Conservation (phyloP, 2,888 invertebrate genomes). For the Psylliodes chrysocephalus region DNA sequence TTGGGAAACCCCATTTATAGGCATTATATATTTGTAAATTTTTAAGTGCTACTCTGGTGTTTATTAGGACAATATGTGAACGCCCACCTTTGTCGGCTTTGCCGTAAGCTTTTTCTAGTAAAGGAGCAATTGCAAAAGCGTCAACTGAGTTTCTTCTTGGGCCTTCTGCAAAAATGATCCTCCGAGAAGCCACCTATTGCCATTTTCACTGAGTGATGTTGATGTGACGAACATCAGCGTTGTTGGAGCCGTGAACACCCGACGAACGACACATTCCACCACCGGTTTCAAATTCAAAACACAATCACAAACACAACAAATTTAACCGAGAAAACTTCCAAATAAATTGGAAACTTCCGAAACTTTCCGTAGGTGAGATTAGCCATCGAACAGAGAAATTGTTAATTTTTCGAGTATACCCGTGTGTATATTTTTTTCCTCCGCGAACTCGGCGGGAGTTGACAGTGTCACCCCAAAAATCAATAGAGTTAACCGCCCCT, state of each 20-base stretch:
- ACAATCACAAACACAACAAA: slow-evolving; percentile 55
- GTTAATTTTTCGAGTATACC: slow-evolving; percentile 53
- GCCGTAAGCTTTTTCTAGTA: slow-evolving; percentile 60
- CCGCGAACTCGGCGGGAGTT: slow-evolving; percentile 68
- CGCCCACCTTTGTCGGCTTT: slow-evolving; percentile 62
- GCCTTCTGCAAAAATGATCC: slow-evolving; percentile 66
- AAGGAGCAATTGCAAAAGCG: slow-evolving; percentile 63
- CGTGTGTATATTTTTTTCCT: slow-evolving; percentile 65
- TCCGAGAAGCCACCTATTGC: slow-evolving; percentile 65
- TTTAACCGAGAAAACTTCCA: slow-evolving; percentile 34
- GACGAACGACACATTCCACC: slow-evolving; percentile 62
- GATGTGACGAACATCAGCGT: slow-evolving; percentile 59
- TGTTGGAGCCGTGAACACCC: slow-evolving; percentile 60
- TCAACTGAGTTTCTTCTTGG: slow-evolving; percentile 70
- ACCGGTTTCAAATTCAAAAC: slow-evolving; percentile 63
- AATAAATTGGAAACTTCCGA: slow-evolving; percentile 27
- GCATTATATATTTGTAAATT: too few relatives aligned
- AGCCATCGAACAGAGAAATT: slow-evolving; percentile 36
- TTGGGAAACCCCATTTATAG: too few relatives aligned
- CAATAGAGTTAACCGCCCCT: slow-evolving; percentile 70
- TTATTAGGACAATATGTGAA: slow-evolving; percentile 35
- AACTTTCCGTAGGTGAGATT: slow-evolving; percentile 29
- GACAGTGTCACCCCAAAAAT: slow-evolving; percentile 76
- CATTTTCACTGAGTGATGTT: slow-evolving; percentile 66
- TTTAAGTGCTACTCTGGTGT: too few relatives aligned